Evolutionary conservation across 1,140 invertebrate species (phyloP), one percentile per base, ranked within the genome.

Genomic region (Drosophila prosaltans): DNA sequence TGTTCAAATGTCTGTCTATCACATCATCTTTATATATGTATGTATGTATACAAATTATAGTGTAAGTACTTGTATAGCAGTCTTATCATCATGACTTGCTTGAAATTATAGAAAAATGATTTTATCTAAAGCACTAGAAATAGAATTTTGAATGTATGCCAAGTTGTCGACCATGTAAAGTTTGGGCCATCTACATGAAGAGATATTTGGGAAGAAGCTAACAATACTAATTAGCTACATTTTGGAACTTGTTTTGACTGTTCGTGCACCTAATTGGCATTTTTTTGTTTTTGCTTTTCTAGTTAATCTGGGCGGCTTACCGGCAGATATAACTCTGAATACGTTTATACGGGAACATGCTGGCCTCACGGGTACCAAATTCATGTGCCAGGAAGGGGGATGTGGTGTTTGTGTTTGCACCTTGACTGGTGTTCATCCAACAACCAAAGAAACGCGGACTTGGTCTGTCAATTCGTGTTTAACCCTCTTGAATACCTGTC

Each of bases 371-470:
- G 97, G 96, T 10, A 97, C 96, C 0, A 97, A 98, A 86, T 93
- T 93, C 4, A 96, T 96, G 95, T 98, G 97, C 80, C 93, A 94
- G 7, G 97, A 98, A 92, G 97, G 96, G 39, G 96, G 96, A 1
- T 98, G 97, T 83, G 97, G 97, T 0, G 94, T 94, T 0, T 98
- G 97, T 82, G 93, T 97, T 5, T 96, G 97, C 8, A 92, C 95
- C 2, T 94, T 95, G 1, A 93, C 92, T 43, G 92, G 93, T 0
- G 79, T 91, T 1, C 92, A 95, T 80, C 94, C 95, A 10, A 91
- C 93, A 1, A 93, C 89, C 8, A 93, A 93, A 63, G 94, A 94
- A 90, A 81, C 88, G 70, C 91, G 94, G 73, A 94, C 93, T 2
- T 94, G 95, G 73, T 94, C 96, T 11, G 95, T 97, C 0, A 97